These are phyloP conservation scores for Eupithecia abbreviata DNA, from an alignment of 2,888 invertebrate species.

Conservation along the genomic window DNA sequence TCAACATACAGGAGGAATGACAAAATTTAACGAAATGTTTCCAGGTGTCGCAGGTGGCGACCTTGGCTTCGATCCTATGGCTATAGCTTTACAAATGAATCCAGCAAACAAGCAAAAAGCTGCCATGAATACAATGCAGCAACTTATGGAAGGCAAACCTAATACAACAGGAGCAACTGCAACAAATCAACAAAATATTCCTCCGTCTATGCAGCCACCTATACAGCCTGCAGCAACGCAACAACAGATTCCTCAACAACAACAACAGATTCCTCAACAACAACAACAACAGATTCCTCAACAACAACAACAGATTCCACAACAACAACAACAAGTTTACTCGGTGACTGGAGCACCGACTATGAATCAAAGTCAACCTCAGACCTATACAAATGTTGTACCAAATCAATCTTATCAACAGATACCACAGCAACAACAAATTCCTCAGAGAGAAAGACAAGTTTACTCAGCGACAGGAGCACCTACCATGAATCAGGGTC, in stretches of 20 bases:
- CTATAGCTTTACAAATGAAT: constrained; percentile 78
- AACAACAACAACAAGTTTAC: background rate
- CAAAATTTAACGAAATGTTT: constrained; percentile 76
- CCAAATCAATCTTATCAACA: constrained; percentile 24
- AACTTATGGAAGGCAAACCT: constrained; percentile 51
- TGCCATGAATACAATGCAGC: constrained; percentile 51
- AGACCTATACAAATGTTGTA: constrained; percentile 29
- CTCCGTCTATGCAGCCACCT: constrained; percentile 28
- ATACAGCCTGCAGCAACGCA: constrained; percentile 13
- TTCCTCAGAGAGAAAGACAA: background rate
- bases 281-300: background rate
- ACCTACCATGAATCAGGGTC: background rate
- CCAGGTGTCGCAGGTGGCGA: constrained; percentile 71
- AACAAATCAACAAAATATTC: constrained; percentile 28
- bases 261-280: background rate
- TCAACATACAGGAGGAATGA: constrained; percentile 63
- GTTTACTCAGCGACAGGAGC: constrained; percentile 1
- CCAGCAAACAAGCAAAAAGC: constrained; percentile 70
- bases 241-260: constrained; percentile 15
- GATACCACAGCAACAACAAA: constrained; percentile 47
- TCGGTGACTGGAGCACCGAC: background rate
- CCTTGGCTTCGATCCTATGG: constrained; percentile 77
- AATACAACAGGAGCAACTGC: constrained; percentile 49
- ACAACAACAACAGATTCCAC: background rate
- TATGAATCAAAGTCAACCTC: constrained; percentile 1